Evolutionary conservation across 2,888 invertebrate species (phyloP).

Genomic region (Campoplex capitator): DNA sequence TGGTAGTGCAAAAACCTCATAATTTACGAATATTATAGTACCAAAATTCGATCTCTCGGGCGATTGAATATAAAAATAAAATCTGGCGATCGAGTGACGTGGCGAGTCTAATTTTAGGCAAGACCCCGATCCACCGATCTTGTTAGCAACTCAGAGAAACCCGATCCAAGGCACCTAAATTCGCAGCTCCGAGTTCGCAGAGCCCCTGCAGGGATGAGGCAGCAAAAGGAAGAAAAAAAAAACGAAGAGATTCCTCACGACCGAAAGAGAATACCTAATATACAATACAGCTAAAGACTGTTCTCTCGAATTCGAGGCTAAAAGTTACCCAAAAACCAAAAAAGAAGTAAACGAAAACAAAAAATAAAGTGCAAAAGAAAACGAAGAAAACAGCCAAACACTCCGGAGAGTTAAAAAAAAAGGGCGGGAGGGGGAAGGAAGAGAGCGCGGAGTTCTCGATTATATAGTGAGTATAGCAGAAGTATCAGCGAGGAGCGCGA

Average conservation of each 20-base stretch:
- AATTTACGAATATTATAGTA: background rate
- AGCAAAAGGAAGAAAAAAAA: constrained; percentile 20
- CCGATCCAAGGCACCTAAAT: constrained; percentile 41
- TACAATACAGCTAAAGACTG: constrained; percentile 47
- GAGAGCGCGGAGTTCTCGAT: constrained; percentile 59
- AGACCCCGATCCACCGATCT: constrained; percentile 39
- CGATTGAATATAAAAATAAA: constrained; percentile 28
- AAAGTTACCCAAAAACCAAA: constrained; percentile 39
- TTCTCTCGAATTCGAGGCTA: constrained; percentile 55
- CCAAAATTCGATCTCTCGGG: constrained; percentile 12
- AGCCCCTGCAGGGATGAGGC: constrained; percentile 18
- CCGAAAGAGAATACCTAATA: constrained; percentile 39
- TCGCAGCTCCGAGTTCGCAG: constrained; percentile 6
- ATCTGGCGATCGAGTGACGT: constrained; percentile 28
- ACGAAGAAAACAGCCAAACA: constrained; percentile 55
- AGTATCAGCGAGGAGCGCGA: constrained; percentile 54
- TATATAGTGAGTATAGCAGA: constrained; percentile 58
- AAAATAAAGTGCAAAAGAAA: constrained; percentile 28
- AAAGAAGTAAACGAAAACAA: constrained; percentile 27
- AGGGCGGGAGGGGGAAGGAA: constrained; percentile 36
- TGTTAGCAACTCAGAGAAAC: constrained; percentile 18
- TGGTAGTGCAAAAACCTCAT: constrained; percentile 7
- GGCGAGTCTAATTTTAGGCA: constrained; percentile 40
- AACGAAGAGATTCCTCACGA: constrained; percentile 11
- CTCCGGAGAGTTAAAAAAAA: constrained; percentile 32